Conservation (phyloP, 2,888 invertebrate species). For the Lochmaea capreae region DNA sequence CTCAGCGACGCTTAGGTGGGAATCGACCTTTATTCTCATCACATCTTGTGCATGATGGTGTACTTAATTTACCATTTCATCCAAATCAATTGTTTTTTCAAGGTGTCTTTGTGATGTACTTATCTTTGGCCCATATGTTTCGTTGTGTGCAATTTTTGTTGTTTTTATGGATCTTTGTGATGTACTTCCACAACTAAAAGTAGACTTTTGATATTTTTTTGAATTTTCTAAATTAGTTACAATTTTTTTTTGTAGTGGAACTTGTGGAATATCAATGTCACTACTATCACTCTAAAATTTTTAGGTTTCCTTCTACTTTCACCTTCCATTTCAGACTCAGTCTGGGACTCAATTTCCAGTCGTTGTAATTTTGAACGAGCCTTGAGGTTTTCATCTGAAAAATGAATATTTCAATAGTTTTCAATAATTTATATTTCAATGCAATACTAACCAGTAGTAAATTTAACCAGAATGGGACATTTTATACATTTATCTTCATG, state of each 20-base stretch:
- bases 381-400: constrained; percentile 22
- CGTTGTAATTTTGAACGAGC: constrained; percentile 19
- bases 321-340: constrained; percentile 17
- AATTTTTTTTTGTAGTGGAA: constrained; percentile 6
- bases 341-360: constrained; percentile 17
- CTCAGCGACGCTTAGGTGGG: too few relatives aligned
- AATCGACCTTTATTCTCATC: too few relatives aligned
- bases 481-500: constrained; percentile 17
- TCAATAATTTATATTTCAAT: constrained; percentile 19
- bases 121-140: not conserved
- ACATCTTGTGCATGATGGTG: too few relatives aligned
- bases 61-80: too few relatives aligned
- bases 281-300: constrained; percentile 1
- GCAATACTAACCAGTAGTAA: constrained; percentile 22
- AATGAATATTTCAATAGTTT: constrained; percentile 7
- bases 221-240: not conserved
- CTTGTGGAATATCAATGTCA: not conserved
- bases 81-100: too few relatives aligned
- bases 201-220: not conserved
- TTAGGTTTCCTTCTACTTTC: constrained; percentile 20
- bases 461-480: constrained; percentile 18
- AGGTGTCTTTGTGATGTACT: not conserved
- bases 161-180: not conserved
- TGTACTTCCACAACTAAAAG: constrained; percentile 7
- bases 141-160: not conserved